These are phyloP conservation scores for Clostera curtula DNA, from an alignment of 2,888 invertebrate species.

Conservation along the genomic window DNA sequence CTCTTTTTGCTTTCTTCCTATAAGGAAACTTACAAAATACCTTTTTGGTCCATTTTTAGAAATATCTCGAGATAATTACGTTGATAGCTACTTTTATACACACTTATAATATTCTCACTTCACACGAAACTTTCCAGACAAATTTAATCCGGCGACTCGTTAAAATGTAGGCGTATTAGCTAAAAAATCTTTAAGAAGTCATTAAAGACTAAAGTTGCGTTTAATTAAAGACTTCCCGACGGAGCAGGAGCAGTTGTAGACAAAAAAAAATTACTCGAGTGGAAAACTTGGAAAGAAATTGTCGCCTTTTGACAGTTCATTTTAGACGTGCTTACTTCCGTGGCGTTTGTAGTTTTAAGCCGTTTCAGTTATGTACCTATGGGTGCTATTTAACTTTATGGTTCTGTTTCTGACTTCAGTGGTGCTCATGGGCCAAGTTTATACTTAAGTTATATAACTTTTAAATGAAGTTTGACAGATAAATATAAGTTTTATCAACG, in stretches of 20 bases:
- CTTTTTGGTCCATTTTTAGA: too few relatives aligned
- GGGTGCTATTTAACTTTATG: too few relatives aligned
- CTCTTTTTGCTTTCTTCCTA: too few relatives aligned
- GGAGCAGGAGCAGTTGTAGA: conserved; percentile 23
- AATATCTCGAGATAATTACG: too few relatives aligned
- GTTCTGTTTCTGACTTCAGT: too few relatives aligned
- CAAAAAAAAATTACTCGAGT: conserved; percentile 27
- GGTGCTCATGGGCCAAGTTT: too few relatives aligned
- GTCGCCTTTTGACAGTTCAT: conserved; percentile 7
- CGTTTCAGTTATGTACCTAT: too few relatives aligned
- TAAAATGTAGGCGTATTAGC: conserved; percentile 37
- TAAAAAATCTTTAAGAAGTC: conserved; percentile 48
- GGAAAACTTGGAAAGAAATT: conserved; percentile 22
- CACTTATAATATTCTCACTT: conserved; percentile 19
- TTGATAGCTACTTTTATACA: neutral
- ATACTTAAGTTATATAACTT: too few relatives aligned
- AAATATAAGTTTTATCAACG: too few relatives aligned
- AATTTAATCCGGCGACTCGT: conserved; percentile 40
- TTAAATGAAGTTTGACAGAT: too few relatives aligned
- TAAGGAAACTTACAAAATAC: too few relatives aligned
- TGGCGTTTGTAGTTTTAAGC: too few relatives aligned
- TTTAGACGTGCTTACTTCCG: conserved; percentile 9
- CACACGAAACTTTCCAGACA: conserved; percentile 54
- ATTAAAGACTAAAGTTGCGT: conserved; percentile 56
- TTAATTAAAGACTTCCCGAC: conserved; percentile 46